Percentiles rank a stretch among this genome's conserved stretches.
Conservation (phyloP, 1,140 invertebrate species). For the Pseudobourletiella spinata region DNA sequence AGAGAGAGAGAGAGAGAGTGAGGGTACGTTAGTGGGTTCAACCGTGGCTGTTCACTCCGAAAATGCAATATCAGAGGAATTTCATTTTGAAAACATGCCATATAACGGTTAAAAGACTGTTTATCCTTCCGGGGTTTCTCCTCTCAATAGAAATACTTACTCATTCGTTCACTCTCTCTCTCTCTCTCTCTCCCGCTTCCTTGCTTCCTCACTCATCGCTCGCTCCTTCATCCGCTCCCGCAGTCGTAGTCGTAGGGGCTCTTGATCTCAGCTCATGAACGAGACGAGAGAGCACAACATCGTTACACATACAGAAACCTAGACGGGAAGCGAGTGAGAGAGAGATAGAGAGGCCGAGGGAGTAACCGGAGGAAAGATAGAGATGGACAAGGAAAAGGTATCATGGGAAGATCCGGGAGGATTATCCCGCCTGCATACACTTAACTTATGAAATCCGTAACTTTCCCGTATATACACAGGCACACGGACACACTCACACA, state of each 20-base stretch:
- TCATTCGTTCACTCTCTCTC: neutral
- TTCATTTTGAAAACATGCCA: slow-evolving; percentile 39
- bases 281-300: too few relatives aligned
- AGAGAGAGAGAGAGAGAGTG: slow-evolving; percentile 4
- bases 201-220: too few relatives aligned
- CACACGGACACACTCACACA: too few relatives aligned
- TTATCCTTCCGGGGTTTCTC: slow-evolving; percentile 33
- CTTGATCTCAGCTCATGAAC: too few relatives aligned
- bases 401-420: too few relatives aligned
- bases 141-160: slow-evolving; percentile 24
- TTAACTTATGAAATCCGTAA: too few relatives aligned
- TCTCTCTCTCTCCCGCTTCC: slow-evolving; percentile 1
- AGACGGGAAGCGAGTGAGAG: neutral
- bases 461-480: too few relatives aligned
- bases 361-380: neutral
- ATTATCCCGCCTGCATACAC: too few relatives aligned
- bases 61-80: slow-evolving; percentile 40
- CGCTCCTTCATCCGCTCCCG: too few relatives aligned
- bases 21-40: neutral
- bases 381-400: neutral
- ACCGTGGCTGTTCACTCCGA: slow-evolving; percentile 19
- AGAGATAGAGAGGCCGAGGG: neutral
- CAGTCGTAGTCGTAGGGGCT: too few relatives aligned
- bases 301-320: neutral
- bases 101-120: slow-evolving; percentile 35